Evolutionary conservation across 92 coral and sea anemone species (phyloP), one percentile per base, ranked within the genome.

Genomic region (Porites evermanni): DNA sequence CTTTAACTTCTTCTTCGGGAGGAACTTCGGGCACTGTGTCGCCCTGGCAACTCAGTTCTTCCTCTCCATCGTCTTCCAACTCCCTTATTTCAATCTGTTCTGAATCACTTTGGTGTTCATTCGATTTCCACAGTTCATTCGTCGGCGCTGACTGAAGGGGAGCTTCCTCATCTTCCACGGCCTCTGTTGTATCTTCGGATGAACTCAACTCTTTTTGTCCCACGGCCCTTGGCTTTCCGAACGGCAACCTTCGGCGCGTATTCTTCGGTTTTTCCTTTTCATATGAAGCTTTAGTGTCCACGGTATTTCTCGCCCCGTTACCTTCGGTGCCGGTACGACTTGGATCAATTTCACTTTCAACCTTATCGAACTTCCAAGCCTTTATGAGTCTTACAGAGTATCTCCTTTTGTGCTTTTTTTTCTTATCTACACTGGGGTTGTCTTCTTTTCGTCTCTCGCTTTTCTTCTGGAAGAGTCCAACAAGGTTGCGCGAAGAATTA

Each of bases 221-320:
- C 50, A 0, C 11, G 10, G 11, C 10, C 24, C 50, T 53, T 73
- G 61, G 32, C 47, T 50, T 73, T 50, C 64, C 23, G 17, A 83
- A 73, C 51, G 80, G 32, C 50, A 74, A 23, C 24, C 64, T 65
- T 64, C 71, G 70, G 12, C 71, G 73, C 11, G n/a, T 59, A 64
- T 52, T 83, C 79, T 74, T 74, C 18, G 72, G 17, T n/a, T 83
- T 83, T 44, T 72, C 69, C 61, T 83, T 72, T 47, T 73, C 65
- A n/a, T 17, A 32, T 8, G 72, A 59, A 26, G 53, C 53, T 11
- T 10, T 71, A 3, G 21, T 29, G 2, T 32, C 44, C 56, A 68
- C 54, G 32, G 76, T 47, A 29, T 12, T 13, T 26, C 63, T 20
- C 12, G 24, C 16, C 14, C 51, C 80, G 2, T 83, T 73, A 19